Percentiles rank a stretch among this genome's conserved stretches.
phyloP scores from a whole-genome alignment of 1,140 invertebrate species.

The Caenorhabditis remanei region DNA sequence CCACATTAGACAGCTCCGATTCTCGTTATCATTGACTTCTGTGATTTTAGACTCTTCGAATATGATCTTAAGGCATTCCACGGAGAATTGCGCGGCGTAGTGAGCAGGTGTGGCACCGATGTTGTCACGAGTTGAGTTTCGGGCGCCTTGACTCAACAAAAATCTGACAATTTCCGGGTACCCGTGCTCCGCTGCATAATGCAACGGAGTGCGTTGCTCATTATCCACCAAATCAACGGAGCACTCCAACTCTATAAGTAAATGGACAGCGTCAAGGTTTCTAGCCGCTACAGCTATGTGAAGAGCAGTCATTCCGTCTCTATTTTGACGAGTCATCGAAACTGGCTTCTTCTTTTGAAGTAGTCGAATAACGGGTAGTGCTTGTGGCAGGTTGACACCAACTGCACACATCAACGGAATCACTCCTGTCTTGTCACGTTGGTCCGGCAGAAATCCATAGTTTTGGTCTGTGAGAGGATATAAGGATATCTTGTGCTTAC shows the following conservation, averaged over 20 bases:
- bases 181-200: slow-evolving; percentile 63
- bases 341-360: slow-evolving; percentile 36
- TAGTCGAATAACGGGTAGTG: not conserved
- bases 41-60: slow-evolving; percentile 39
- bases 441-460: slow-evolving; percentile 29
- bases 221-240: slow-evolving; percentile 29
- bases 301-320: slow-evolving; percentile 59
- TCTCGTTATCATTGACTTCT: slow-evolving; percentile 60
- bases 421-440: slow-evolving; percentile 44
- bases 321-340: slow-evolving; percentile 6
- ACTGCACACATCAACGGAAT: slow-evolving; percentile 63
- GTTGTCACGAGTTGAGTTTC: slow-evolving; percentile 48
- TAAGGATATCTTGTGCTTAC: not conserved
- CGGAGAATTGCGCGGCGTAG: slow-evolving; percentile 62
- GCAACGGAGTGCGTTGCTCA: slow-evolving; percentile 59
- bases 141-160: slow-evolving; percentile 22
- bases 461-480: not conserved
- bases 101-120: slow-evolving; percentile 58
- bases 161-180: slow-evolving; percentile 55
- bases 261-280: slow-evolving; percentile 26
- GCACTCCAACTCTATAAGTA: slow-evolving; percentile 7
- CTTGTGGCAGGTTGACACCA: slow-evolving; percentile 51
- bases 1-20: slow-evolving; percentile 64
- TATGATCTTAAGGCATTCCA: slow-evolving; percentile 38
- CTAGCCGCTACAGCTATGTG: slow-evolving; percentile 62